Evolutionary conservation across 2,113 vertebrate genomes (phyloP).

Genomic region (Mobula hypostoma): DNA sequence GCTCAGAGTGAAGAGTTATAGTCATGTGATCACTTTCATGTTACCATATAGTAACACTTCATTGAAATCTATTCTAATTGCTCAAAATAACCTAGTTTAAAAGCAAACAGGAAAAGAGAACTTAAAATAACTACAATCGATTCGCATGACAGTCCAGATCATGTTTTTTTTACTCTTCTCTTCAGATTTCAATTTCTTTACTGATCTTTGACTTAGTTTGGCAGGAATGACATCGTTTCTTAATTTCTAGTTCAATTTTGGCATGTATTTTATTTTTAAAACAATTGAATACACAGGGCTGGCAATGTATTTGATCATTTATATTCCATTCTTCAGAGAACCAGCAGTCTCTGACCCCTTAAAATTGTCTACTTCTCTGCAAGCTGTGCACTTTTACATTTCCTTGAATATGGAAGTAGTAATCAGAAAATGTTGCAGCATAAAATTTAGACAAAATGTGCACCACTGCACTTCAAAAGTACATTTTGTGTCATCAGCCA

Average conservation of each 20-base stretch:
- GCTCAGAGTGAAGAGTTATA: no score
- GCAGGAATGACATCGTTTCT: background rate
- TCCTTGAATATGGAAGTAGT: no score
- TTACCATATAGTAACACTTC: background rate
- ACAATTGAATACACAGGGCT: background rate
- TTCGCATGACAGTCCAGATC: background rate
- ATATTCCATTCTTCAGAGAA: background rate
- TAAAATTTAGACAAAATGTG: no score
- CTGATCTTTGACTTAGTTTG: no score
- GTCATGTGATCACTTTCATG: no score
- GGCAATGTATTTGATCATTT: background rate
- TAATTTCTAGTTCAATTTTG: background rate
- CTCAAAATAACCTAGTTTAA: background rate
- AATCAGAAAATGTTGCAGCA: no score
- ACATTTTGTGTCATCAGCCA: background rate
- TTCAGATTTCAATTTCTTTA: no score
- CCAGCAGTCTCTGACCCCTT: background rate
- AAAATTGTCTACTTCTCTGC: background rate
- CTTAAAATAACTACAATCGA: background rate
- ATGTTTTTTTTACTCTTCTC: background rate
- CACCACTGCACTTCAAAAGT: background rate
- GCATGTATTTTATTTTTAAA: background rate
- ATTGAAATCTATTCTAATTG: background rate
- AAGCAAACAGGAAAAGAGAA: background rate
- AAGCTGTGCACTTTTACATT: background rate